Percentiles rank a stretch among this genome's conserved stretches.
Conservation (phyloP, 2,888 invertebrate species). For the Zootermopsis nevadensis region DNA sequence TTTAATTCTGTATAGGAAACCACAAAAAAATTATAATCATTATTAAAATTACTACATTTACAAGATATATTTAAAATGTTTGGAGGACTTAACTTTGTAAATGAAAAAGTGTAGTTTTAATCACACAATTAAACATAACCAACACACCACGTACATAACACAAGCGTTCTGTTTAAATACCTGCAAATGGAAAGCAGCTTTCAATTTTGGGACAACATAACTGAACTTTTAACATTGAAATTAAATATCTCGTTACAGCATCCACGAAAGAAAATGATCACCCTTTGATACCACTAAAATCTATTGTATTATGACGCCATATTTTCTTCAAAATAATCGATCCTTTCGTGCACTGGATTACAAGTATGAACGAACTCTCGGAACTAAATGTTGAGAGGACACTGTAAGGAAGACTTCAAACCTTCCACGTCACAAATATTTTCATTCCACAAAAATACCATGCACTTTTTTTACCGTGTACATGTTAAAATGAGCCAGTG, state of each 20-base stretch:
- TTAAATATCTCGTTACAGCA: neutral
- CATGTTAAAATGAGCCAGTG: neutral
- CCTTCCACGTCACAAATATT: conserved; percentile 3
- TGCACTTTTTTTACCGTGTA: neutral
- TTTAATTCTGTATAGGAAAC: too few relatives aligned
- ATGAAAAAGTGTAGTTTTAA: too few relatives aligned
- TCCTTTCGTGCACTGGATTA: neutral
- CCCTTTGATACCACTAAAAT: too few relatives aligned
- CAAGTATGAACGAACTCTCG: neutral
- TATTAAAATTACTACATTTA: too few relatives aligned
- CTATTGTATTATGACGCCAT: neutral
- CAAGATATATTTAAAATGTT: too few relatives aligned
- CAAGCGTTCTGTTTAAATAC: neutral
- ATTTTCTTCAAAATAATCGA: neutral
- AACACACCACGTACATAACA: too few relatives aligned
- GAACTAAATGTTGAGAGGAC: neutral
- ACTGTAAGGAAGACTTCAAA: neutral
- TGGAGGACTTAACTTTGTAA: too few relatives aligned
- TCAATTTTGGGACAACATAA: conserved; percentile 44
- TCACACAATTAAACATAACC: too few relatives aligned
- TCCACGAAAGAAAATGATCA: neutral
- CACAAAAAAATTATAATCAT: too few relatives aligned
- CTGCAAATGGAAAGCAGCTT: conserved; percentile 41
- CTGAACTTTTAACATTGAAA: conserved; percentile 36
- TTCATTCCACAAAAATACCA: neutral